Evolutionary conservation across 2,888 invertebrate genomes (phyloP).

Genomic region (Punctoribates punctum): DNA sequence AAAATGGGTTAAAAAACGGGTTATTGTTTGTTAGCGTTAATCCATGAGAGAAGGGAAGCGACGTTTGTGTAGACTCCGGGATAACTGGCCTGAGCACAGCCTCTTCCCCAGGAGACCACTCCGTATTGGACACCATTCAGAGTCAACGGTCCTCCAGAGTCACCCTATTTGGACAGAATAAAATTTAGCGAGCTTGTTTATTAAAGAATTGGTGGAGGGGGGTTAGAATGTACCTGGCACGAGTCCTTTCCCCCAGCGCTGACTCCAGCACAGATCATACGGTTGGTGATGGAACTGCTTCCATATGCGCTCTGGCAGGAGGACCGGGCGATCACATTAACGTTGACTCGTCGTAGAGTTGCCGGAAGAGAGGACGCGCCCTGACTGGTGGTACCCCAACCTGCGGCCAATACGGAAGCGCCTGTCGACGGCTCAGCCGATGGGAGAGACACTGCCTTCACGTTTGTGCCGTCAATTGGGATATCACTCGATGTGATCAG

Average conservation of each 20-base stretch:
- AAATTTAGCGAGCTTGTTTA: neutral
- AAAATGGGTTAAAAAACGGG: no score
- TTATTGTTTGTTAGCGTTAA: slow-evolving; percentile 35
- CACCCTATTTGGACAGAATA: slow-evolving; percentile 9
- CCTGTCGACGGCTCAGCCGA: neutral
- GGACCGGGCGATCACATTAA: slow-evolving; percentile 38
- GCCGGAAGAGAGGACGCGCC: neutral
- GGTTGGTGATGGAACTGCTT: slow-evolving; percentile 43
- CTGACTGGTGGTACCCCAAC: neutral
- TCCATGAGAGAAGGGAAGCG: slow-evolving; percentile 49
- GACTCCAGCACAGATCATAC: slow-evolving; percentile 48
- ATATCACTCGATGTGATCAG: neutral
- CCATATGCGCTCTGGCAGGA: slow-evolving; percentile 45
- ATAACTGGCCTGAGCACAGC: slow-evolving; percentile 48
- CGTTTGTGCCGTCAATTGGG: neutral
- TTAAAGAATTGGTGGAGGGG: neutral
- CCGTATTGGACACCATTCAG: slow-evolving; percentile 46
- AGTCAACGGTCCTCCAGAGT: slow-evolving; percentile 37
- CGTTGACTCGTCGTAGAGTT: slow-evolving; percentile 14
- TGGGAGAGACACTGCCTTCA: neutral
- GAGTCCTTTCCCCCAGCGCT: slow-evolving; percentile 47
- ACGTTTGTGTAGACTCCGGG: slow-evolving; percentile 50
- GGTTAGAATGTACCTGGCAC: slow-evolving; percentile 44
- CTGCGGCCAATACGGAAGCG: neutral
- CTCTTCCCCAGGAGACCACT: slow-evolving; percentile 49